Conservation (phyloP, 1,140 invertebrate genomes). For the Anastatus disparis region DNA sequence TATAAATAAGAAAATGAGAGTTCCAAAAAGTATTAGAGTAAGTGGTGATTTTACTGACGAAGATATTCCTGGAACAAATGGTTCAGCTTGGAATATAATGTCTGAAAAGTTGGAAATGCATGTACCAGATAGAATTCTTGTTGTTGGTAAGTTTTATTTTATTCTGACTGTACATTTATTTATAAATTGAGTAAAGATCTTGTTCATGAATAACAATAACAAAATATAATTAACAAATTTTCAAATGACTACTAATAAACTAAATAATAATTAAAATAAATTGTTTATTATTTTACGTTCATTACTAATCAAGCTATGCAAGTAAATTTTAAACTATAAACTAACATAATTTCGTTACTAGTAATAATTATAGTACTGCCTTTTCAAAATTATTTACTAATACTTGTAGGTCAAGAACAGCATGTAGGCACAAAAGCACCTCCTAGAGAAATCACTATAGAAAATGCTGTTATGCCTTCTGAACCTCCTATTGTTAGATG, state of each 20-base stretch:
- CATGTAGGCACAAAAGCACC: slow-evolving; percentile 83
- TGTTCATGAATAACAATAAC: background rate
- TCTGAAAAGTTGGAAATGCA: slow-evolving; percentile 85
- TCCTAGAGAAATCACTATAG: slow-evolving; percentile 84
- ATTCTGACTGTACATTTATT: background rate
- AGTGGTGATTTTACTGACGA: slow-evolving; percentile 76
- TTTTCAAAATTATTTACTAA: slow-evolving; percentile 1
- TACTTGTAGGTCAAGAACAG: slow-evolving; percentile 76
- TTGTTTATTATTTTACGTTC: too few species aligned
- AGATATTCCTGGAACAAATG: slow-evolving; percentile 68
- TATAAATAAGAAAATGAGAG: slow-evolving; percentile 81
- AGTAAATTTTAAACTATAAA: background rate
- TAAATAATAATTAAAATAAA: too few species aligned
- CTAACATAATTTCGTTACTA: background rate
- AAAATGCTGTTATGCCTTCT: slow-evolving; percentile 78
- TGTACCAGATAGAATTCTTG: slow-evolving; percentile 90
- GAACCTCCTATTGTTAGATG: slow-evolving; percentile 79
- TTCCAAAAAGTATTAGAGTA: slow-evolving; percentile 81
- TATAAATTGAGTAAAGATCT: slow-evolving; percentile 9
- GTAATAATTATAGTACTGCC: too few species aligned
- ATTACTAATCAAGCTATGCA: too few species aligned
- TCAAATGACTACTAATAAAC: too few species aligned
- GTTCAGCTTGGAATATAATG: slow-evolving; percentile 70
- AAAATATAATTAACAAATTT: background rate
- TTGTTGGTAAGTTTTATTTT: slow-evolving; percentile 71